These are phyloP conservation scores for Meriones unguiculatus DNA, from an alignment of 2,113 vertebrate genomes.

Conservation along the genomic window DNA sequence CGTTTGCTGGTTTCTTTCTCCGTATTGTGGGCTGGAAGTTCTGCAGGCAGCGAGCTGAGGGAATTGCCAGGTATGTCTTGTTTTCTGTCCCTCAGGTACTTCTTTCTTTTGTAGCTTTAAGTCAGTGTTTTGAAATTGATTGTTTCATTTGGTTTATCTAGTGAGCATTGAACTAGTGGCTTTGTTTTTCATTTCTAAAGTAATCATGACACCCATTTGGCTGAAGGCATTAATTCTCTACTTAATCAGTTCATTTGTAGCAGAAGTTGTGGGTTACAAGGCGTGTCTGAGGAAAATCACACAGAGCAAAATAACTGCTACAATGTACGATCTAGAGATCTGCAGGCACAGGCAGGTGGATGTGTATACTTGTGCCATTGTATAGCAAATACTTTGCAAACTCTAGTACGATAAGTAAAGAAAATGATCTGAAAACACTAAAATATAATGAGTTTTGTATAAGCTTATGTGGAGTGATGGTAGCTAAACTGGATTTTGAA, in stretches of 20 bases:
- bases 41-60: not conserved
- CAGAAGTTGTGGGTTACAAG: not conserved
- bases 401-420: not conserved
- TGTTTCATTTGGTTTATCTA: constrained; percentile 21
- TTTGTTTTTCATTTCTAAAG: constrained; percentile 5
- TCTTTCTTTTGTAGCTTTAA: not conserved
- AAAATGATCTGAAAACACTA: not conserved
- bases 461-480: not conserved
- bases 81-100: not conserved
- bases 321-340: not conserved
- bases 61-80: not conserved
- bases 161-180: not conserved
- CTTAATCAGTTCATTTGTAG: not conserved
- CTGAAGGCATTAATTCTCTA: not conserved
- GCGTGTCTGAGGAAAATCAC: not conserved
- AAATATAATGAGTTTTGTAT: not conserved
- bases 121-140: not conserved
- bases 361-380: not conserved
- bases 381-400: not conserved
- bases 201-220: not conserved
- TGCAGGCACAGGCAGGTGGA: not conserved
- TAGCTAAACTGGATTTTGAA: not conserved
- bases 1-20: not conserved
- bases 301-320: not conserved
- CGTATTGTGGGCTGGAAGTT: not conserved